Evolutionary conservation across 2,888 invertebrate genomes (phyloP).

Genomic region (Furcula furcula): DNA sequence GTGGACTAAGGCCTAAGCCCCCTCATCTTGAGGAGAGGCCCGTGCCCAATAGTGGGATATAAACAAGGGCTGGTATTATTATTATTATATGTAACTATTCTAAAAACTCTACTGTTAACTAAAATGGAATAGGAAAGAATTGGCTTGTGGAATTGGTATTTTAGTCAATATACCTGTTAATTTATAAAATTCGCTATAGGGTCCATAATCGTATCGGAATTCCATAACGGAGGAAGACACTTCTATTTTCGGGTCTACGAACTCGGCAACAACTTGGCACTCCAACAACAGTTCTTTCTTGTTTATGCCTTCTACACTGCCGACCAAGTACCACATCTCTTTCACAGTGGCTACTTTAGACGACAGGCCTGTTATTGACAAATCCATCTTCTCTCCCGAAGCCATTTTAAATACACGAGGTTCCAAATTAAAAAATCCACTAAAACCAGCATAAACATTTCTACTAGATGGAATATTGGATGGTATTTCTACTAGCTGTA

Average conservation of each 20-base stretch:
- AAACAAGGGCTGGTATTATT: too few species aligned
- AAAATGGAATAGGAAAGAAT: too few species aligned
- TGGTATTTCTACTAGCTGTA: too few species aligned
- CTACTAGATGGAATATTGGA: too few species aligned
- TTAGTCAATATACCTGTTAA: constrained; percentile 56
- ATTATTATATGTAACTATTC: too few species aligned
- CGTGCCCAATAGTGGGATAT: too few species aligned
- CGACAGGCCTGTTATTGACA: constrained; percentile 60
- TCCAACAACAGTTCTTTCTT: constrained; percentile 77
- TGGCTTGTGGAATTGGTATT: too few species aligned
- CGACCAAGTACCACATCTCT: constrained; percentile 83
- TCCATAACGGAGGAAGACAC: constrained; percentile 70
- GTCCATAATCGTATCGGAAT: constrained; percentile 75
- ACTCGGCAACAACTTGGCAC: constrained; percentile 75
- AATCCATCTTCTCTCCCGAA: constrained; percentile 62
- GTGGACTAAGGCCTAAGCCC: too few species aligned
- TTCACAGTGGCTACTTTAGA: constrained; percentile 60
- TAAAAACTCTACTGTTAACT: too few species aligned
- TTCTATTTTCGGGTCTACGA: constrained; percentile 81
- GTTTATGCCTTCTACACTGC: constrained; percentile 75
- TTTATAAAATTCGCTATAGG: constrained; percentile 65
- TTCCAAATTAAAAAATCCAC: constrained; percentile 69
- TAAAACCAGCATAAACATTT: constrained; percentile 25
- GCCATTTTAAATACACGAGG: constrained; percentile 70
- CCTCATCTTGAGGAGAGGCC: too few species aligned